Conservation (phyloP, 1,140 invertebrate genomes). For the Asobara japonica region DNA sequence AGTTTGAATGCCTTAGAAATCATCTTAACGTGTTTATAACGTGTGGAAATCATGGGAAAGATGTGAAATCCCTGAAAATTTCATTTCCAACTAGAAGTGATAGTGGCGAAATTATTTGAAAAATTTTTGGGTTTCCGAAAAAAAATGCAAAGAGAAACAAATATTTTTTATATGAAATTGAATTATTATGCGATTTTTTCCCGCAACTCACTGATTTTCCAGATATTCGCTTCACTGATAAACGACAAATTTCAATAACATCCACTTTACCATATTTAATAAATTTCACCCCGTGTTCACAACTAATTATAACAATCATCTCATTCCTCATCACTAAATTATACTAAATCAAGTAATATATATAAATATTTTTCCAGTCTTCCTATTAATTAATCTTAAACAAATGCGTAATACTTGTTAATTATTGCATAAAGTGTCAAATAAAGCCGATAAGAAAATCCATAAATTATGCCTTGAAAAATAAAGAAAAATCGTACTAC, state of each 20-base stretch:
- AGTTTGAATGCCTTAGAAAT: not conserved
- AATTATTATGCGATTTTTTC: not conserved
- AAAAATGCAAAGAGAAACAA: too few relatives aligned
- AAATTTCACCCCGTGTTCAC: too few relatives aligned
- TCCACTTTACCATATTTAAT: too few relatives aligned
- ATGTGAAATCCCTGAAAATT: not conserved
- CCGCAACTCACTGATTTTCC: too few relatives aligned
- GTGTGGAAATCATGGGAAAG: not conserved
- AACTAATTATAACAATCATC: not conserved
- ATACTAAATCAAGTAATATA: not conserved
- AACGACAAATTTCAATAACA: too few relatives aligned
- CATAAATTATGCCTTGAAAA: not conserved
- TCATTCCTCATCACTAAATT: not conserved
- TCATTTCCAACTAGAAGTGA: not conserved
- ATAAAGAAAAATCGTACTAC: not conserved
- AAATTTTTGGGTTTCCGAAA: too few relatives aligned
- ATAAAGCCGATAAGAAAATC: not conserved
- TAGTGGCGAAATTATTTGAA: not conserved
- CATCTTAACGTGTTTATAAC: not conserved
- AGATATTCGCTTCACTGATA: too few relatives aligned
- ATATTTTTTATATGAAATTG: too few relatives aligned
- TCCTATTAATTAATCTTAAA: constrained; percentile 8
- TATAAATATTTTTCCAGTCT: constrained; percentile 19
- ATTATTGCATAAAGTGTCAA: not conserved
- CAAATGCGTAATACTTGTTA: not conserved